Percentiles rank a stretch among this genome's conserved stretches.
phyloP scores from a whole-genome alignment of 2,888 invertebrate genomes.

The Ophion ventricosus region DNA sequence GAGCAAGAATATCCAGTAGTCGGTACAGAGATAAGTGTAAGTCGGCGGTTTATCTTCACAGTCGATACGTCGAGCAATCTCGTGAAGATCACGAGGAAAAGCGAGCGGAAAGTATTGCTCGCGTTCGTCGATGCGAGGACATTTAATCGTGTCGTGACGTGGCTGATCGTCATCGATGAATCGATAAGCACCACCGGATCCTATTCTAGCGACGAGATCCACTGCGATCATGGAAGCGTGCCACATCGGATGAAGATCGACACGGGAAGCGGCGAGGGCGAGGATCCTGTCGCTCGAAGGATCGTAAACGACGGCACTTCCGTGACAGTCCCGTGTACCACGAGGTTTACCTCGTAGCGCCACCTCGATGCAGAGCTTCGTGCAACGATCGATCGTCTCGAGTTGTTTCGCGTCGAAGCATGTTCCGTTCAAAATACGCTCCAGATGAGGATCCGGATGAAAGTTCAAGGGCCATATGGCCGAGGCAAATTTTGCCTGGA shows the following conservation, averaged over 20 bases:
- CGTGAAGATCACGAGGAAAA: constrained; percentile 39
- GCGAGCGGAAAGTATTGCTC: constrained; percentile 6
- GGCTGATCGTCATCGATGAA: constrained; percentile 59
- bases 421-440: constrained; percentile 86
- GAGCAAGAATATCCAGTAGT: constrained; percentile 92
- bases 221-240: constrained; percentile 94
- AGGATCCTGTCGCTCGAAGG: constrained; percentile 85
- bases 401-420: constrained; percentile 86
- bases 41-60: constrained; percentile 26
- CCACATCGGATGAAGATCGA: constrained; percentile 88
- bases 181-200: constrained; percentile 89
- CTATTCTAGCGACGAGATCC: constrained; percentile 92
- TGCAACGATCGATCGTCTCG: constrained; percentile 85
- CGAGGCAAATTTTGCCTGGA: constrained; percentile 87
- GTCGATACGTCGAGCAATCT: constrained; percentile 8
- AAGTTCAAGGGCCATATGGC: constrained; percentile 93
- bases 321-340: constrained; percentile 77
- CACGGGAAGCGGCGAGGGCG: constrained; percentile 87
- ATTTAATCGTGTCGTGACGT: constrained; percentile 39
- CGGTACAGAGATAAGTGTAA: constrained; percentile 91
- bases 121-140: constrained; percentile 52
- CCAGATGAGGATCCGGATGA: constrained; percentile 91
- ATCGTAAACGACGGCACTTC: constrained; percentile 89
- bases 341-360: constrained; percentile 78
- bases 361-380: constrained; percentile 86